phyloP scores from a whole-genome alignment of 2,888 invertebrate species.

The Epistrophe eligans region DNA sequence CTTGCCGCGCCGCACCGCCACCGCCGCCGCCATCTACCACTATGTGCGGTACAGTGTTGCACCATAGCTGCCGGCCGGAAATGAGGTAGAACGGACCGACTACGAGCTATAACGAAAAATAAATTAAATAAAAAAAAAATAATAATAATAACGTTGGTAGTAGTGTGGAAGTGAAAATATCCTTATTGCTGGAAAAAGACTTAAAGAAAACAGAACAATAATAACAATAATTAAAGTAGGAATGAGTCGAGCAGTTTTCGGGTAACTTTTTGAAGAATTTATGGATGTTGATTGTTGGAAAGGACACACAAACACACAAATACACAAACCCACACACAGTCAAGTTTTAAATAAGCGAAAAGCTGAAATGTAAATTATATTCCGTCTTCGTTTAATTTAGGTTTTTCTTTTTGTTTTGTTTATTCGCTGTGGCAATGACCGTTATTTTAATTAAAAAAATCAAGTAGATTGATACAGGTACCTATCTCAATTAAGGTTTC shows the following conservation, averaged over 20 bases:
- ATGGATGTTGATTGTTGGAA: constrained; percentile 24
- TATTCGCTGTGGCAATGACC: not conserved
- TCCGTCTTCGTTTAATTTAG: constrained; percentile 5
- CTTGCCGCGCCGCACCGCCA: not conserved
- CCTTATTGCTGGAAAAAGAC: constrained; percentile 26
- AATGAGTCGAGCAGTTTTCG: constrained; percentile 52
- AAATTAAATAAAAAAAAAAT: constrained; percentile 29
- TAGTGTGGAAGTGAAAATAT: constrained; percentile 56
- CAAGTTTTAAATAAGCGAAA: not conserved
- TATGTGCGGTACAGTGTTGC: constrained; percentile 12
- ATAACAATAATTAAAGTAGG: constrained; percentile 44
- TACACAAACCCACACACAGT: not conserved
- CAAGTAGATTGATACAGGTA: constrained; percentile 20
- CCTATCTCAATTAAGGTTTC: not conserved
- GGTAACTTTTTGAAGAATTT: constrained; percentile 63
- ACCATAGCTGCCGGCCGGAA: constrained; percentile 4
- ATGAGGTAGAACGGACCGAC: constrained; percentile 13
- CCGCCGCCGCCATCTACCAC: not conserved
- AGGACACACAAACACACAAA: not conserved
- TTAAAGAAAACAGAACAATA: constrained; percentile 38
- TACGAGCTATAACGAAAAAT: not conserved
- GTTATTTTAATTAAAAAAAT: constrained; percentile 39
- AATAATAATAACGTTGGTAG: not conserved
- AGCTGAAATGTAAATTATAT: constrained; percentile 21
- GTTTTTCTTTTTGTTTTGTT: not conserved